These are phyloP conservation scores for Pasiphila rectangulata DNA, from an alignment of 2,888 invertebrate species.

Conservation along the genomic window DNA sequence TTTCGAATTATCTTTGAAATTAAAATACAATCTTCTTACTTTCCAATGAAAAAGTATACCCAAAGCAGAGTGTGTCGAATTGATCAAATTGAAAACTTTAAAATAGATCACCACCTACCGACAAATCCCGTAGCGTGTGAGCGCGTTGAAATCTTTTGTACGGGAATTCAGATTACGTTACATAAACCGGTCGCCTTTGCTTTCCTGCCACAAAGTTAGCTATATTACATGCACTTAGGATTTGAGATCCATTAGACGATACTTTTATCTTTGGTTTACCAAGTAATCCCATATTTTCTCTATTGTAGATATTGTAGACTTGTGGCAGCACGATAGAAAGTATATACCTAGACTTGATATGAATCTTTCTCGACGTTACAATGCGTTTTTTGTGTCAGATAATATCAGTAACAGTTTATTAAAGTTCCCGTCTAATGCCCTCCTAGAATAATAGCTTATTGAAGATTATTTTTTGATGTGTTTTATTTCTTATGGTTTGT, in stretches of 20 bases:
- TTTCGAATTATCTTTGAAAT: too few relatives aligned
- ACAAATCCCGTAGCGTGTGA: slow-evolving; percentile 2
- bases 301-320: slow-evolving; percentile 12
- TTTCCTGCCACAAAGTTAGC: neutral
- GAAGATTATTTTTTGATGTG: neutral
- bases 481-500: too few relatives aligned
- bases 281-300: slow-evolving; percentile 8
- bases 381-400: slow-evolving; percentile 42
- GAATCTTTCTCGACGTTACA: slow-evolving; percentile 49
- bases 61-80: too few relatives aligned
- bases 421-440: slow-evolving; percentile 23
- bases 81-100: too few relatives aligned
- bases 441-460: slow-evolving; percentile 22
- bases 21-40: too few relatives aligned
- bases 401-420: slow-evolving; percentile 35
- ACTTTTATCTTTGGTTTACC: too few relatives aligned
- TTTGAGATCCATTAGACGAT: too few relatives aligned
- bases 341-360: slow-evolving; percentile 35
- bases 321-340: slow-evolving; percentile 40
- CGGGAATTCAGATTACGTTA: slow-evolving; percentile 29
- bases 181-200: slow-evolving; percentile 2
- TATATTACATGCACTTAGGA: slow-evolving; percentile 1
- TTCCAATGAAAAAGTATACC: too few relatives aligned
- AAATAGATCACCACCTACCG: neutral
- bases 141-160: slow-evolving; percentile 36